Evolutionary conservation across 2,113 vertebrate species (phyloP), one percentile per base, ranked within the genome.

Genomic region (Entelurus aequoreus): DNA sequence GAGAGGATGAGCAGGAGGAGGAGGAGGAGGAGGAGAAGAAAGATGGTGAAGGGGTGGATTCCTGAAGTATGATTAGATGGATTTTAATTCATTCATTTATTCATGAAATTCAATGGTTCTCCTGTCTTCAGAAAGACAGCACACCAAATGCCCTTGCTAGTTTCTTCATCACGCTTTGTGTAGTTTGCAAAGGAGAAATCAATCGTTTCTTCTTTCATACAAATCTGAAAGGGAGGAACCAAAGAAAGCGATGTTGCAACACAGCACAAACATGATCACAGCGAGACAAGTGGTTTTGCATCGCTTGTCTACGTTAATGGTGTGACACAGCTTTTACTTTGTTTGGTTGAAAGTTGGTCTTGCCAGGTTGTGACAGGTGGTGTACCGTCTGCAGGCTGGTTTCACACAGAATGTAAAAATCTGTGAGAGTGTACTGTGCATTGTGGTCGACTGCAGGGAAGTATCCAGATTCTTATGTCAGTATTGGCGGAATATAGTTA

Each of bases 21-120:
- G 37, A 14, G 57, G 66, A 54, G 65, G 49, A 52, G 58, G 48
- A 48, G 61, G 60, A 44, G 62, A 59, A 44, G 48, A 61, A 46
- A 46, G 42, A 46, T 44, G 11, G 8, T n/a, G 3, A 28, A 15
- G 36, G 50, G 62, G 71, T 19, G 67, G 54, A 65, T 81, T 88
- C 87, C 86, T 84, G 71, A 81, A 79, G 84, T 81, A 83, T 86
- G 85, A 88, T 87, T 88, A 85, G 84, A 88, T 85, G 72, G 72
- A 80, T 85, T 90, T 89, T 85, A 88, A 89, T 88, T 84, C 82
- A 88, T 89, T 86, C 84, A 90, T 90, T 86, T 88, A 87, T 88
- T 90, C 83, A 87, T 85, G 76, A 84, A 78, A 86, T 88, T 86
- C 83, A 86, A 82, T 85, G 74, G 76, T 49, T 75, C 78, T 81